phyloP scores from a whole-genome alignment of 2,113 vertebrate genomes.

The Cyprinodon variegatus region DNA sequence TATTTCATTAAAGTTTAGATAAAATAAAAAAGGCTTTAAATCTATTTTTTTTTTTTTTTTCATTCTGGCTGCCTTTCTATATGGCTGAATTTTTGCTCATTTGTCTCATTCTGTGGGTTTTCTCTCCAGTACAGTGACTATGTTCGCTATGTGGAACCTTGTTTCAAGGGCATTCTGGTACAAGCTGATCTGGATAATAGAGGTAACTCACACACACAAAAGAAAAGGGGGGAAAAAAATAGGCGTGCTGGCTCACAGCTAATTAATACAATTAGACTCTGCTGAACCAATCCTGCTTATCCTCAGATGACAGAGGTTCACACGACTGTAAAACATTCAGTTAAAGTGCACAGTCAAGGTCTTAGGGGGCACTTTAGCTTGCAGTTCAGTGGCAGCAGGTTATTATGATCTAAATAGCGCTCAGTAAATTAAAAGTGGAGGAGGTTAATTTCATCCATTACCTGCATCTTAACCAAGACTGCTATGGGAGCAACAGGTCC shows the following conservation, averaged over 20 bases:
- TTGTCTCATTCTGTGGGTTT: background rate
- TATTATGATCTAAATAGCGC: background rate
- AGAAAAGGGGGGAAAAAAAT: slow-evolving; percentile 27
- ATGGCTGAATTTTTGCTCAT: background rate
- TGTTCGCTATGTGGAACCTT: slow-evolving; percentile 92
- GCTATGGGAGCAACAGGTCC: too few species aligned
- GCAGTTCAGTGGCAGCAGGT: background rate
- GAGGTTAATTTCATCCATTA: too few species aligned
- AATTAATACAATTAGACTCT: slow-evolving; percentile 53
- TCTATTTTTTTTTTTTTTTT: background rate
- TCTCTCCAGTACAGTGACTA: slow-evolving; percentile 91
- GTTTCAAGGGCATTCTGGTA: slow-evolving; percentile 93
- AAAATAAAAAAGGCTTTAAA: background rate
- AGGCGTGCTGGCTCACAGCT: slow-evolving; percentile 26
- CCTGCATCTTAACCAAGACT: too few species aligned
- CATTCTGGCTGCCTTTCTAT: background rate
- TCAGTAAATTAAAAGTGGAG: background rate
- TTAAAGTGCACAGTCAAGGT: background rate
- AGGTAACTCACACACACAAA: slow-evolving; percentile 81
- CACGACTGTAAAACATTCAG: slow-evolving; percentile 34
- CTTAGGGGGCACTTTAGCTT: background rate
- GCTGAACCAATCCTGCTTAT: slow-evolving; percentile 31
- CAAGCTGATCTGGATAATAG: slow-evolving; percentile 95
- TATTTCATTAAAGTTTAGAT: background rate
- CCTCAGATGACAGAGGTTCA: slow-evolving; percentile 29